These are phyloP conservation scores for Acheta domesticus DNA, from an alignment of 2,888 invertebrate species.

Conservation along the genomic window DNA sequence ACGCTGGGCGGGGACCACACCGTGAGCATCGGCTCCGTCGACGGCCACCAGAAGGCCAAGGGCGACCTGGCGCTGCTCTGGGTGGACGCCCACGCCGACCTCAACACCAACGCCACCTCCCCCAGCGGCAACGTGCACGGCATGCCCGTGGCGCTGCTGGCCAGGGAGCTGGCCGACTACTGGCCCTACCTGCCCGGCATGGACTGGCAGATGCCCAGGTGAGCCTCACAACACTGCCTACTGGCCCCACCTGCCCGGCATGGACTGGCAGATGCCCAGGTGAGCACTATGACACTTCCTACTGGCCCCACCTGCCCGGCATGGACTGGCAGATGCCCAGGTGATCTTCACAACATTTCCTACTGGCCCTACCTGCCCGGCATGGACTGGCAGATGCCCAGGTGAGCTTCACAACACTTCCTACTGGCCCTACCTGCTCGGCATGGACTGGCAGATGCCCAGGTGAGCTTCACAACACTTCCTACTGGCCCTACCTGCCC, in stretches of 20 bases:
- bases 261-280: conserved; percentile 58
- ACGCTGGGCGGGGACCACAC: conserved; percentile 91
- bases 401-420: no score
- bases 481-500: neutral
- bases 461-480: conserved; percentile 51
- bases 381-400: no score
- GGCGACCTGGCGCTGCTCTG: conserved; percentile 76
- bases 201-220: conserved; percentile 78
- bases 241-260: conserved; percentile 80
- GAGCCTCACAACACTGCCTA: conserved; percentile 60
- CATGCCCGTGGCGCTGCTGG: conserved; percentile 76
- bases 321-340: conserved; percentile 79
- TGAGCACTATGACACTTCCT: conserved; percentile 73
- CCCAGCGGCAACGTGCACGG: conserved; percentile 75
- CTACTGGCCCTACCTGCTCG: conserved; percentile 71
- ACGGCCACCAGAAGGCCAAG: conserved; percentile 60
- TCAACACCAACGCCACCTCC: conserved; percentile 84
- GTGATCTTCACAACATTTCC: conserved; percentile 53
- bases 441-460: conserved; percentile 77
- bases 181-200: conserved; percentile 73
- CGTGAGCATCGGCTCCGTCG: conserved; percentile 77
- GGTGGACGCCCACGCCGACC: conserved; percentile 91
- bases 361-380: no score
- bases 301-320: conserved; percentile 75
- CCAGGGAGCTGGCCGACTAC: conserved; percentile 68